phyloP scores from a whole-genome alignment of 2,113 vertebrate species.

The Anarhynchus alexandrinus region DNA sequence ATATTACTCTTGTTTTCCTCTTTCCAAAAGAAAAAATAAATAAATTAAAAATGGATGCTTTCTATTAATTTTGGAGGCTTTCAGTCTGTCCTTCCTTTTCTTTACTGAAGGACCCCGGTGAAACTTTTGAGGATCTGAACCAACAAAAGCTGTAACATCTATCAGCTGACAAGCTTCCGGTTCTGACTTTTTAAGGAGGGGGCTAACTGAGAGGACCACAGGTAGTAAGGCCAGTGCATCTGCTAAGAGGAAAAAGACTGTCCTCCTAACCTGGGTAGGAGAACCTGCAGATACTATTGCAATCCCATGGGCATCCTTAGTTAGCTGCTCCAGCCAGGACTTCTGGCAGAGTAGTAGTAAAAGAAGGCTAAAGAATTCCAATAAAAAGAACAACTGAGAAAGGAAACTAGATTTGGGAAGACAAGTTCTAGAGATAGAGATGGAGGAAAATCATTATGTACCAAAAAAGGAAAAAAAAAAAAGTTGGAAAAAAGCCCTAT shows the following conservation, averaged over 20 bases:
- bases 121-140: neutral
- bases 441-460: neutral
- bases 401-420: neutral
- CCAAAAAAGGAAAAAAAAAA: neutral
- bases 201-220: neutral
- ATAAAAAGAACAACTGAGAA: neutral
- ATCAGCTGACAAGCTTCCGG: neutral
- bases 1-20: neutral
- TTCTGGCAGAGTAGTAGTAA: neutral
- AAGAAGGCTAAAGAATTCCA: neutral
- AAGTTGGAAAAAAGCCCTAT: accelerated
- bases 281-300: neutral
- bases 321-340: neutral
- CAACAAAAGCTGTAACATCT: neutral
- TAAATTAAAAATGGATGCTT: neutral
- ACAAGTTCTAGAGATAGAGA: neutral
- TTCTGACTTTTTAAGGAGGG: neutral
- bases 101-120: neutral
- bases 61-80: neutral
- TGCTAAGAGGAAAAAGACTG: neutral
- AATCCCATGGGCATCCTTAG: neutral
- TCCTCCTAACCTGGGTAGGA: neutral
- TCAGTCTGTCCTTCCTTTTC: neutral
- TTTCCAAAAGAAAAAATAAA: neutral
- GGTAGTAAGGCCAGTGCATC: neutral